Conservation (phyloP, 2,113 vertebrate species). For the Notothenia rossii region DNA sequence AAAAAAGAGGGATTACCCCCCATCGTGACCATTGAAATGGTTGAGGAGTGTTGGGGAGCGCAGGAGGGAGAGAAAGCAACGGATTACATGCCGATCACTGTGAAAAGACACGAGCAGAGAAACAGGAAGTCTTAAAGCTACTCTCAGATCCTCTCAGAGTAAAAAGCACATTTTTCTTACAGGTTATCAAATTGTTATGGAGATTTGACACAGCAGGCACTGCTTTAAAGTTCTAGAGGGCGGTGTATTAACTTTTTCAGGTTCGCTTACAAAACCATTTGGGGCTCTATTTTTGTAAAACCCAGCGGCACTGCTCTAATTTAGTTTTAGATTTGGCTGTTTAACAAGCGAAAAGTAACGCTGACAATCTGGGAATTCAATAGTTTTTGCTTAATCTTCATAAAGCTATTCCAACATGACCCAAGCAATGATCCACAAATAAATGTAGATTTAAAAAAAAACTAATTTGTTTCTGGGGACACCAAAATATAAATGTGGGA, state of each 20-base stretch:
- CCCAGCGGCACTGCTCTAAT: too few species aligned
- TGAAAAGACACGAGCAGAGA: slow-evolving; percentile 35
- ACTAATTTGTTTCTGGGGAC: too few species aligned
- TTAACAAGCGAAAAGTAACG: too few species aligned
- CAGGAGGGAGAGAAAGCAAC: slow-evolving; percentile 24
- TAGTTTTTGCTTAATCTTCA: too few species aligned
- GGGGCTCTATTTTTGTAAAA: too few species aligned
- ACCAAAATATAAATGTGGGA: too few species aligned
- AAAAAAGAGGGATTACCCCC: slow-evolving; percentile 61
- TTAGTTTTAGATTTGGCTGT: too few species aligned
- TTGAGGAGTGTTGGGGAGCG: slow-evolving; percentile 15
- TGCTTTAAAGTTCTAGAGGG: background rate
- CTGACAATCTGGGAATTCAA: too few species aligned
- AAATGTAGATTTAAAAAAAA: too few species aligned
- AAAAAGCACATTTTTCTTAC: slow-evolving; percentile 16
- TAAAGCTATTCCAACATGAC: too few species aligned
- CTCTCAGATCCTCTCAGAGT: slow-evolving; percentile 16
- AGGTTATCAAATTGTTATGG: slow-evolving; percentile 21
- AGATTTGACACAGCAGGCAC: background rate
- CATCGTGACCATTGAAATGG: slow-evolving; percentile 35
- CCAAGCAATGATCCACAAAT: too few species aligned
- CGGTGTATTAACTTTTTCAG: background rate
- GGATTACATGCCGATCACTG: slow-evolving; percentile 57
- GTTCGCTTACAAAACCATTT: background rate
- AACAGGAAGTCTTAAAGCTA: slow-evolving; percentile 23